Conservation (phyloP, 2,888 invertebrate species). For the Caenorhabditis sp. region DNA sequence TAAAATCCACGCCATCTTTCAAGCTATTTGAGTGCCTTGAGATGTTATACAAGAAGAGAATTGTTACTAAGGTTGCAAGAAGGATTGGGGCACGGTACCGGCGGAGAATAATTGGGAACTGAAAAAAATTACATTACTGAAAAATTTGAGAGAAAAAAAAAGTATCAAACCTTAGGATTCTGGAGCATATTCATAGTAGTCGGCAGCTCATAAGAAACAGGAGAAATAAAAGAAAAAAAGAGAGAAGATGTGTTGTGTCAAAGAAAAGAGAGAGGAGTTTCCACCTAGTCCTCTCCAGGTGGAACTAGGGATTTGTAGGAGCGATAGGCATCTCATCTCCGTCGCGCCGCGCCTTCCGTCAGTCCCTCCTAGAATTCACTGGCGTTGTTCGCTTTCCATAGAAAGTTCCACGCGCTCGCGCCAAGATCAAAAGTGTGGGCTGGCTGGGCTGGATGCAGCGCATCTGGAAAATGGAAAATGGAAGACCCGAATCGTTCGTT, state of each 20-base stretch:
- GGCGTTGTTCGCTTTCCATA: not conserved
- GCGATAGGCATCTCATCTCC: constrained; percentile 2
- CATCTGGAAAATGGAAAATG: not conserved
- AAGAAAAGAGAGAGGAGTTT: not conserved
- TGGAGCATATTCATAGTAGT: not conserved
- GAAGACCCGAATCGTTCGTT: too few species aligned
- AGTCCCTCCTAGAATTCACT: not conserved
- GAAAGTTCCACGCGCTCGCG: not conserved
- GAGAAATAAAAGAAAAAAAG: not conserved
- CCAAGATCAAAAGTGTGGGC: not conserved
- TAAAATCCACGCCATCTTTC: not conserved
- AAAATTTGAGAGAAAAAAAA: not conserved
- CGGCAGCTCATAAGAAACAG: not conserved
- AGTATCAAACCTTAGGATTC: not conserved
- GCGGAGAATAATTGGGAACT: constrained; percentile 18
- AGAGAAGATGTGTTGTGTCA: not conserved
- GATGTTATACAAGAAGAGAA: constrained; percentile 30
- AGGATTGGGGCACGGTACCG: constrained; percentile 36
- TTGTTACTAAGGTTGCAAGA: constrained; percentile 11
- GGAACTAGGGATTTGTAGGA: not conserved
- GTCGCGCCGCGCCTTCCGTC: not conserved
- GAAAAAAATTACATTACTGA: not conserved
- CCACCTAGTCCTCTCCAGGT: not conserved
- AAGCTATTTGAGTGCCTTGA: constrained; percentile 16
- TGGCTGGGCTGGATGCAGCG: not conserved